Percentiles rank a stretch among this genome's conserved stretches.
Conservation (phyloP, 2,888 invertebrate genomes). For the Lissonota sp. region DNA sequence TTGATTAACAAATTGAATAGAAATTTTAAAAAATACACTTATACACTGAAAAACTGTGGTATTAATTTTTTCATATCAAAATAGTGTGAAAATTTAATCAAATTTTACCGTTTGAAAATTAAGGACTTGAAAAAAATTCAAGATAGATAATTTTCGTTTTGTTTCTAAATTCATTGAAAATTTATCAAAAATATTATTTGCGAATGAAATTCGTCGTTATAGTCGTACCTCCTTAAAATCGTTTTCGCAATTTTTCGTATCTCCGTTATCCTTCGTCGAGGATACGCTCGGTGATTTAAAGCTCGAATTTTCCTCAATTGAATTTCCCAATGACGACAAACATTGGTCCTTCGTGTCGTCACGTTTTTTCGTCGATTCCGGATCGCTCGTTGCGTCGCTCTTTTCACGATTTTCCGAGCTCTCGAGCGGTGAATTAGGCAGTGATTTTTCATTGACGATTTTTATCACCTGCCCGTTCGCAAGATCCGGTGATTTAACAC, state of each 20-base stretch:
- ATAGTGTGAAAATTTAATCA: too few relatives aligned
- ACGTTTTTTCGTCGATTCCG: slow-evolving; percentile 62
- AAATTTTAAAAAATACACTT: too few relatives aligned
- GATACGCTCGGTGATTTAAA: slow-evolving; percentile 18
- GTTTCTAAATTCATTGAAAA: too few relatives aligned
- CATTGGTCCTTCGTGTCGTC: slow-evolving; percentile 51
- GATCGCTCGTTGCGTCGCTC: slow-evolving; percentile 48
- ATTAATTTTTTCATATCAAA: background rate
- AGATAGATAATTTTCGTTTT: too few relatives aligned
- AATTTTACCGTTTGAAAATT: too few relatives aligned
- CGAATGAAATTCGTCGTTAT: too few relatives aligned
- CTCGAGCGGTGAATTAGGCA: slow-evolving; percentile 41
- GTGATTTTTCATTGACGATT: slow-evolving; percentile 17
- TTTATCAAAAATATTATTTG: too few relatives aligned
- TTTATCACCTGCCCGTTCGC: slow-evolving; percentile 4
- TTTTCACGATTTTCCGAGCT: slow-evolving; percentile 48
- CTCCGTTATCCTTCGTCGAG: slow-evolving; percentile 53
- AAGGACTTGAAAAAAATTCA: too few relatives aligned
- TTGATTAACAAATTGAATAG: too few relatives aligned
- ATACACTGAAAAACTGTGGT: background rate
- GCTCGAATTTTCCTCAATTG: slow-evolving; percentile 50
- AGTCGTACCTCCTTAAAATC: background rate
- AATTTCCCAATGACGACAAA: slow-evolving; percentile 18
- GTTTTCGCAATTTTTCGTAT: slow-evolving; percentile 33
- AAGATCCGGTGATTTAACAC: slow-evolving; percentile 8